Base-by-base conservation (phyloP, 2,888 invertebrate genomes). In the Galeruca laticollis region DNA sequence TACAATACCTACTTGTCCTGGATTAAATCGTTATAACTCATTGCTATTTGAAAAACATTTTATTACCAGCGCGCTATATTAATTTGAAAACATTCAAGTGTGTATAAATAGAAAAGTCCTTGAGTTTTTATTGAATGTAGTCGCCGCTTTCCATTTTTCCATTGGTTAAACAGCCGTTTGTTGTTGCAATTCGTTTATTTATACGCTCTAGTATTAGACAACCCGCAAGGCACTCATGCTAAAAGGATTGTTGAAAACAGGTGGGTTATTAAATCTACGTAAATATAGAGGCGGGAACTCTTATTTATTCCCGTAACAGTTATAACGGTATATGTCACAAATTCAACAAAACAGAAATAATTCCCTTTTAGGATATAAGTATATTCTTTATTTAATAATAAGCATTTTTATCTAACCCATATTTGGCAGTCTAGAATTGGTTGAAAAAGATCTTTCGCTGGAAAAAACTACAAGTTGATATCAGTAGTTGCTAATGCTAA, bases 51-150 rank as follows among this genome's bases (percentile, higher is more conserved):
- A 60, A 31, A 61, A 47, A 60, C 71, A 72, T 68, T 72, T 65
- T 56, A 70, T 64, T 73, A 60, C 47, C 47, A 35, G 15, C 37
- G 63, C 31, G 15, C 43, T 37, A 31, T 20, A 60, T 71, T 62
- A 63, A 70, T 67, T 66, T n/a, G 49, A 63, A 64, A 35, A 35
- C 56, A 33, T 57, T n/a, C 31, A 15, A 35, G n/a, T 15, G 43
- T 52, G 60, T 78, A 78, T 77, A 77, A 78, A 78, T 78, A 78
- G 79, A 77, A 71, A 71, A 73, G 77, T 77, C 79, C 79, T 79
- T 79, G 79, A 78, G 70, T 69, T 66, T 26, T 59, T 73, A 69
- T 71, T 73, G 67, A 56, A 60, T 65, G 68, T 60, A 56, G 70
- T 64, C 67, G 33, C 52, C 49, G 47, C 51, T 63, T 57, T 57